Conservation (phyloP, 2,797 vertebrate species). For the Sebastes reedi region DNA sequence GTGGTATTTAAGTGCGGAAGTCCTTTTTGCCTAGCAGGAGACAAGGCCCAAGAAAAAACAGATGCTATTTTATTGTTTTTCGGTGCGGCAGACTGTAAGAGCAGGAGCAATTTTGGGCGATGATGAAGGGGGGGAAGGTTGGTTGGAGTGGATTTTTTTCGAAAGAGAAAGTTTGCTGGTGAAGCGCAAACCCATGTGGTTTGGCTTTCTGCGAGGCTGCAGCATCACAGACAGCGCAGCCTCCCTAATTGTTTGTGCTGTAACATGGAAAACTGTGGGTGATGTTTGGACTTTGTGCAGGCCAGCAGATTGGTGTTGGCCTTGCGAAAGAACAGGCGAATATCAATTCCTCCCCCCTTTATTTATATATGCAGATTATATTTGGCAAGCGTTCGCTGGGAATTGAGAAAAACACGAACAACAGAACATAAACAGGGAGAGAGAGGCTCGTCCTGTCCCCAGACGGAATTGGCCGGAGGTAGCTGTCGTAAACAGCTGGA, state of each 20-base stretch:
- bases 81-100: conserved; percentile 43
- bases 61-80: conserved; percentile 76
- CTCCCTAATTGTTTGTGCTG: conserved; percentile 38
- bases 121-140: conserved; percentile 6
- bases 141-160: neutral
- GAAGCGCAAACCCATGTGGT: conserved; percentile 37
- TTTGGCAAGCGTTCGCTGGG: conserved; percentile 41
- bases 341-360: conserved; percentile 13
- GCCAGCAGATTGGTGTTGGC: conserved; percentile 33
- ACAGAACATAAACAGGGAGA: conserved; percentile 31
- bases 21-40: conserved; percentile 60
- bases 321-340: conserved; percentile 29
- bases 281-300: conserved; percentile 42
- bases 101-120: conserved; percentile 55
- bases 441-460: neutral
- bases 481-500: conserved; percentile 33
- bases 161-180: conserved; percentile 8
- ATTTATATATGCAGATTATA: conserved; percentile 45
- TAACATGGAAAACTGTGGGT: conserved; percentile 41
- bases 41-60: conserved; percentile 58
- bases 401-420: conserved; percentile 26
- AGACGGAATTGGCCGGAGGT: conserved; percentile 1
- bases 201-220: conserved; percentile 19
- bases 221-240: neutral
- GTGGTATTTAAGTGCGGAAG: conserved; percentile 76